These are phyloP conservation scores for Ophiodon elongatus DNA, from an alignment of 2,113 vertebrate species.

Conservation along the genomic window DNA sequence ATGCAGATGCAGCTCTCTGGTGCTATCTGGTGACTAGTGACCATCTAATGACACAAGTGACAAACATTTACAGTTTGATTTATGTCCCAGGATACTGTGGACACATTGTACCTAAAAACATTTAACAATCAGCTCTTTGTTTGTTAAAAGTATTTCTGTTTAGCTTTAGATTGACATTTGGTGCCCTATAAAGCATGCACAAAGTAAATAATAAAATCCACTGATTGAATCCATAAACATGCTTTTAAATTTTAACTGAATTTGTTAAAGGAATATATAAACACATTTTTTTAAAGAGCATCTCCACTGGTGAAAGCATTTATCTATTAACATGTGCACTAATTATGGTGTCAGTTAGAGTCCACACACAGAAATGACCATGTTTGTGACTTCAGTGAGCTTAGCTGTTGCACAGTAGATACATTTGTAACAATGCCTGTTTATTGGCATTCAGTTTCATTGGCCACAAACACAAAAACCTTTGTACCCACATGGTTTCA, in stretches of 20 bases:
- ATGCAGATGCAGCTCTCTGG: constrained; percentile 19
- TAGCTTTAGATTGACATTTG: neutral
- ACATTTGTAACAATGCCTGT: neutral
- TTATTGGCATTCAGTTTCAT: neutral
- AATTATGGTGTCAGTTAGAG: neutral
- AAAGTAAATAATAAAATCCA: neutral
- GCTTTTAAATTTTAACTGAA: neutral
- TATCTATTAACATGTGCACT: too few relatives aligned
- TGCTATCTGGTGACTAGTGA: constrained; percentile 40
- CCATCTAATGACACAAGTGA: neutral
- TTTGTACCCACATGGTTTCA: neutral
- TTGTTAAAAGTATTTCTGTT: neutral
- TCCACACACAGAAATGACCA: neutral
- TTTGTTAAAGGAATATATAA: neutral
- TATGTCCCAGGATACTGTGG: neutral
- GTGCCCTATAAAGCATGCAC: neutral
- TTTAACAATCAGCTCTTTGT: neutral
- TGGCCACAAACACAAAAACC: neutral
- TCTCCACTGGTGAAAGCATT: too few relatives aligned
- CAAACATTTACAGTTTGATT: neutral
- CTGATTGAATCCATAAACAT: neutral
- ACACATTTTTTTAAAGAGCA: neutral
- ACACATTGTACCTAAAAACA: neutral
- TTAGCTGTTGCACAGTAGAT: neutral
- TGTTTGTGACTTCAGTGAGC: too few relatives aligned